Base-by-base conservation (phyloP, 2,888 invertebrate species). In the Smittia aterrima region DNA sequence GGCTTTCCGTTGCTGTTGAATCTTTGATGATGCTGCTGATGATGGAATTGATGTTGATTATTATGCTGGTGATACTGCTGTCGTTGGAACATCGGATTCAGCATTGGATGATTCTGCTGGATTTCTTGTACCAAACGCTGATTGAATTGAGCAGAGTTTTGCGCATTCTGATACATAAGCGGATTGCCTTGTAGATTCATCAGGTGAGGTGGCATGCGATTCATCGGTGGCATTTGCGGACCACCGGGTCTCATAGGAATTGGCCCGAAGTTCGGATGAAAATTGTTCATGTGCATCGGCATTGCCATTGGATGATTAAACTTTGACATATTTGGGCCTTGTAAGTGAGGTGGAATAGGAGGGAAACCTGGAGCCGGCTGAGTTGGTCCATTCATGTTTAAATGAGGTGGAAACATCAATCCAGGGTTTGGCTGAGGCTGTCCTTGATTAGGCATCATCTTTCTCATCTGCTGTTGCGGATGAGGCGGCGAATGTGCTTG, bases 61-160 rank as follows among this genome's bases (percentile, higher is more conserved):
- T 76, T 76, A 3, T 78, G 79, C 32, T 78, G 77, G 40, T 78
- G 78, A 32, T 78, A 78, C 41, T 78, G 79, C 77, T 78, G 78
- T 41, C 76, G 77, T 76, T 79, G 79, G 75, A 77, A 80, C 70
- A 76, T 77, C 27, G 76, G 76, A 66, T 74, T 79, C 41, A 83
- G 77, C 76, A 83, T 78, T 53, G 83, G 83, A 77, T 83, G 83
- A 77, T 83, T 83, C 76, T 83, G 83, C 75, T 83, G 83, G 38
- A 83, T 83, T 77, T 83, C 83, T 75, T 83, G 83, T 54, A 83
- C 81, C 24, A 83, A 78, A 1, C 83, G 81, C 79, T 82, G 82
- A 75, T 83, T 83, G 25, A 81, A 83, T 41, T 77, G 78, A 3
- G 74, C 75, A 20, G 75, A 67, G 27, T 38, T 66, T 20, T 73